These are phyloP conservation scores for Terrapene triunguis DNA, from an alignment of 2,113 vertebrate species.

Conservation along the genomic window DNA sequence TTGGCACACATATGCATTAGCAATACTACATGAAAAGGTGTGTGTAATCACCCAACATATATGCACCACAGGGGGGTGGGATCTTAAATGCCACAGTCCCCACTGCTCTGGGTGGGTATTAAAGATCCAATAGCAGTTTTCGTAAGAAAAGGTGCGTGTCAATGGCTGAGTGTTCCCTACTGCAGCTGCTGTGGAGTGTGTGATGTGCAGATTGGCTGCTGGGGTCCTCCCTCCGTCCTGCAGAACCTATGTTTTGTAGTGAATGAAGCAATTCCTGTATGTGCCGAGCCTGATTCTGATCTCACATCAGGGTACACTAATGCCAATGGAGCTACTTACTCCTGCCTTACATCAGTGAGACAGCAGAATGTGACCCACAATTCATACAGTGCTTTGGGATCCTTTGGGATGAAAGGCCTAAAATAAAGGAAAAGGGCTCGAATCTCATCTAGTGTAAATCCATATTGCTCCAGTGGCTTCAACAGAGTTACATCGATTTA, in stretches of 20 bases:
- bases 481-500: not conserved
- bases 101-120: not conserved
- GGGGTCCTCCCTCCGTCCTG: not conserved
- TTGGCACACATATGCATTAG: not conserved
- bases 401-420: too few species aligned
- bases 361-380: not conserved
- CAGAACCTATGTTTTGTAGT: not conserved
- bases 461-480: not conserved
- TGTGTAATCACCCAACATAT: not conserved
- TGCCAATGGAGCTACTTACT: too few species aligned
- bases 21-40: accelerated
- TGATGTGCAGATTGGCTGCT: not conserved
- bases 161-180: not conserved
- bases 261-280: not conserved
- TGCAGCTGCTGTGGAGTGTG: not conserved
- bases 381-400: not conserved
- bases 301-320: too few species aligned
- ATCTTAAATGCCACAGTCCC: not conserved
- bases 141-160: not conserved
- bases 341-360: not conserved
- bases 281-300: not conserved
- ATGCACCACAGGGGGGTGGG: accelerated
- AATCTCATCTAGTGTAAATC: not conserved
- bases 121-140: not conserved
- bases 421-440: not conserved